Percentiles rank a stretch among this genome's conserved stretches.
Evolutionary conservation across 2,888 invertebrate species (phyloP).

Genomic region (Argyresthia albistria): DNA sequence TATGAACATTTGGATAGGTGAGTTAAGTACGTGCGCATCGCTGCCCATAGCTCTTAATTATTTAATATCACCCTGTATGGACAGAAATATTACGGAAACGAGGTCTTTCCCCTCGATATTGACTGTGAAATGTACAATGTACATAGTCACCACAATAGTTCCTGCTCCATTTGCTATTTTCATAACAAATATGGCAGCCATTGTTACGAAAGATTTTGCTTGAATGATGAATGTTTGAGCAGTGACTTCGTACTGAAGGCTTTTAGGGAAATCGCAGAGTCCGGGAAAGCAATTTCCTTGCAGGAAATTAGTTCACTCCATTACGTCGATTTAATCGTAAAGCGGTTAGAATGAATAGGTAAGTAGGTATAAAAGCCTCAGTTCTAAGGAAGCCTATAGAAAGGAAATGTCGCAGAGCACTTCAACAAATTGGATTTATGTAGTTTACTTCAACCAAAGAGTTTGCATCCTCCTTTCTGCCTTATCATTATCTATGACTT

Average conservation of each 20-base stretch:
- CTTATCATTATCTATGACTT: too few species aligned
- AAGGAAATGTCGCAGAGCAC: not conserved
- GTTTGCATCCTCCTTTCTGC: too few species aligned
- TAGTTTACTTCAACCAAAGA: too few species aligned
- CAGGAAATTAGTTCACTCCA: constrained; percentile 52
- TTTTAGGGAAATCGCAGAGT: constrained; percentile 46
- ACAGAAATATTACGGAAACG: too few species aligned
- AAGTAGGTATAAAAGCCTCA: not conserved
- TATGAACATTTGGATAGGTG: too few species aligned
- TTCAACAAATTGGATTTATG: constrained; percentile 13
- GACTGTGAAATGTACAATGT: not conserved
- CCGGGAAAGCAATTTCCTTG: constrained; percentile 53
- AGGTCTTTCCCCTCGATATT: too few species aligned
- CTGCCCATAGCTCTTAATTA: too few species aligned
- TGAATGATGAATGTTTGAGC: constrained; percentile 34
- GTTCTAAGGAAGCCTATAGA: not conserved
- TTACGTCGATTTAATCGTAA: constrained; percentile 8
- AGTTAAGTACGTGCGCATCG: too few species aligned
- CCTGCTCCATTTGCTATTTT: constrained; percentile 7
- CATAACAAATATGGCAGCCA: constrained; percentile 3
- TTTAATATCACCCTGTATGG: too few species aligned
- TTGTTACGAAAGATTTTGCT: constrained; percentile 29
- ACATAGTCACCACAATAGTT: not conserved
- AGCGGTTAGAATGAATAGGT: not conserved
- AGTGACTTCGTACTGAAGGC: constrained; percentile 35